These are phyloP conservation scores for Epinotia brunnichana DNA, from an alignment of 2,888 invertebrate species.

Conservation along the genomic window DNA sequence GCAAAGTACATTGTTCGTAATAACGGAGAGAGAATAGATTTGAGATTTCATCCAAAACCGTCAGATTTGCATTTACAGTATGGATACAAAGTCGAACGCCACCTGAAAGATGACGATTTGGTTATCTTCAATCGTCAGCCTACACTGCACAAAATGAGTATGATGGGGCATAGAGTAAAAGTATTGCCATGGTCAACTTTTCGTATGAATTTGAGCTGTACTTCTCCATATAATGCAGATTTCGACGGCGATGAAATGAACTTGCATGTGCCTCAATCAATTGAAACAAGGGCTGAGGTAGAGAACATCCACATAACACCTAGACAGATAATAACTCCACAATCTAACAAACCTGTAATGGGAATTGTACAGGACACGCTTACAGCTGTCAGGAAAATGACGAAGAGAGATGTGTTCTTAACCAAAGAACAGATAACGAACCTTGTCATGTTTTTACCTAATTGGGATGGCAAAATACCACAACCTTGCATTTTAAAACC, in stretches of 20 bases:
- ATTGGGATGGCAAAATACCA: conserved; percentile 99
- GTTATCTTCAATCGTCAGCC: conserved; percentile 99
- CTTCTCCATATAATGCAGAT: conserved; percentile 99
- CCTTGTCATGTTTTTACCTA: conserved; percentile 98
- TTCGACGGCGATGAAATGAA: conserved; percentile 99
- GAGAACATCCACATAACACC: conserved; percentile 99
- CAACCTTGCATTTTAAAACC: conserved; percentile 98
- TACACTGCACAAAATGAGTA: conserved; percentile 99
- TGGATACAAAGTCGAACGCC: conserved; percentile 98
- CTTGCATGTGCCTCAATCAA: conserved; percentile 98
- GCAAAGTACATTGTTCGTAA: conserved; percentile 99
- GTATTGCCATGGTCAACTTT: conserved; percentile 99
- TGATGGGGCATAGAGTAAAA: conserved; percentile 99
- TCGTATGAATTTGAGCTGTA: conserved; percentile 98
- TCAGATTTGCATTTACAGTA: conserved; percentile 98
- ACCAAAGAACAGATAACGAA: conserved; percentile 99
- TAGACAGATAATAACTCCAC: conserved; percentile 99
- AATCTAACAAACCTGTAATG: conserved; percentile 99
- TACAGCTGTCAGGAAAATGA: conserved; percentile 99
- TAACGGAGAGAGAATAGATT: conserved; percentile 99
- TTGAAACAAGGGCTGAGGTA: conserved; percentile 99
- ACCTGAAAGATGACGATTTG: conserved; percentile 98
- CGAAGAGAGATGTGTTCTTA: conserved; percentile 98
- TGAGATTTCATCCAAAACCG: conserved; percentile 98
- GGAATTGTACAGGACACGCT: conserved; percentile 99